Evolutionary conservation across 2,797 vertebrate genomes (phyloP), one percentile per base, ranked within the genome.

Genomic region (Cirrhinus mrigala): DNA sequence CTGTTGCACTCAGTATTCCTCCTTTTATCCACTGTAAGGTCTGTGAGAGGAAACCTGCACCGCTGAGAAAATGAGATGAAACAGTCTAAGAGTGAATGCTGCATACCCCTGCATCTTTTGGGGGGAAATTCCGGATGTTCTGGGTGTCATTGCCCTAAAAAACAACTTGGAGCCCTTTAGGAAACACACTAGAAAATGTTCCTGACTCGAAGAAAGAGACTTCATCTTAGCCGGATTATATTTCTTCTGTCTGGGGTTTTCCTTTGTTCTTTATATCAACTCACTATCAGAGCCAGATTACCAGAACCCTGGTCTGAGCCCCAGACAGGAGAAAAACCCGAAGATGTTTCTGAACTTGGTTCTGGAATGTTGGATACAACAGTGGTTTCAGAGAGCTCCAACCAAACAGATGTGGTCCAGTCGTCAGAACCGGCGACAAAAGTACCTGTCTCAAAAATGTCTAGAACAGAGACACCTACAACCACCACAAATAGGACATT

Each of bases 211-310:
- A 96, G 95, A 85, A 96, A 95, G 88, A 91, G 95, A 86, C 95
- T 97, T 88, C 96, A 92, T 5, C 89, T 95, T 91, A 96, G 94
- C 85, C 88, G 96, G 83, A 90, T 98, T 70, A 82, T 98, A 81
- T 97, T 98, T 88, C 92, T 97, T 22, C 87, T 98, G 80, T 95
- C 94, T 40, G 89, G 92, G 14, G 87, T 98, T 90, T 91, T 97
- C 89, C 86, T 96, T 16, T 95, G 96, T 52, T 96, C 94, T 54
- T 87, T 96, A 76, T 98, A 96, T 85, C 97, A 97, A 89, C 85
- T 96, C 90, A 96, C 92, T 90, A 94, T 92, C 89, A 95, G 92
- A 91, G 92, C 91, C 94, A 95, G 81, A 77, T 83, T 93, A 84
- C 90, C 94, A 24, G 92, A 94, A 73, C 88, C 92, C 77, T 95